Evolutionary conservation across 2,888 invertebrate genomes (phyloP).

Genomic region (Operophtera brumata): DNA sequence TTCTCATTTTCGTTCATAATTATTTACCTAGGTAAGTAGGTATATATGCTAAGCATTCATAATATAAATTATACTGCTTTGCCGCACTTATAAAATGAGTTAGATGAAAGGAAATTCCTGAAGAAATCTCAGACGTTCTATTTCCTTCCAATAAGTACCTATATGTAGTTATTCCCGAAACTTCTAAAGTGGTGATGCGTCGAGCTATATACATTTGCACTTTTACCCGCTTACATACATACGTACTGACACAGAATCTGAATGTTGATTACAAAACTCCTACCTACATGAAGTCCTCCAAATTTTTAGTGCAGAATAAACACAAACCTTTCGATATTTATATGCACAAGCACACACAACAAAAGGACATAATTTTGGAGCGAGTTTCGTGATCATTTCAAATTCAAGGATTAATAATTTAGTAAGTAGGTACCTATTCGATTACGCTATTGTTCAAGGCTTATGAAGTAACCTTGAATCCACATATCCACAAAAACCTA

Average conservation of each 20-base stretch:
- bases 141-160: no score
- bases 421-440: neutral
- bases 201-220: neutral
- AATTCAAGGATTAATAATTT: slow-evolving; percentile 23
- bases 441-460: slow-evolving; percentile 7
- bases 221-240: neutral
- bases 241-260: slow-evolving; percentile 1
- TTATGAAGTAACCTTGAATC: slow-evolving; percentile 1
- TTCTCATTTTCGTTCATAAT: no score
- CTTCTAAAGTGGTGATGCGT: neutral
- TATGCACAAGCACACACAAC: no score
- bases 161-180: slow-evolving; percentile 2
- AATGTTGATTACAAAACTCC: neutral
- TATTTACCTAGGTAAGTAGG: no score
- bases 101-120: neutral
- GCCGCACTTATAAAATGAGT: neutral
- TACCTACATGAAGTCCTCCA: neutral
- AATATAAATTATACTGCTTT: neutral
- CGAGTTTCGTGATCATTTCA: slow-evolving; percentile 1
- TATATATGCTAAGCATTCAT: neutral
- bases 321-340: neutral
- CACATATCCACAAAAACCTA: no score
- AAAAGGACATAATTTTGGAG: no score
- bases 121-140: no score
- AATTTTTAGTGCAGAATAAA: neutral